These are phyloP conservation scores for Agrilus mali DNA, from an alignment of 2,888 invertebrate species.

Conservation along the genomic window DNA sequence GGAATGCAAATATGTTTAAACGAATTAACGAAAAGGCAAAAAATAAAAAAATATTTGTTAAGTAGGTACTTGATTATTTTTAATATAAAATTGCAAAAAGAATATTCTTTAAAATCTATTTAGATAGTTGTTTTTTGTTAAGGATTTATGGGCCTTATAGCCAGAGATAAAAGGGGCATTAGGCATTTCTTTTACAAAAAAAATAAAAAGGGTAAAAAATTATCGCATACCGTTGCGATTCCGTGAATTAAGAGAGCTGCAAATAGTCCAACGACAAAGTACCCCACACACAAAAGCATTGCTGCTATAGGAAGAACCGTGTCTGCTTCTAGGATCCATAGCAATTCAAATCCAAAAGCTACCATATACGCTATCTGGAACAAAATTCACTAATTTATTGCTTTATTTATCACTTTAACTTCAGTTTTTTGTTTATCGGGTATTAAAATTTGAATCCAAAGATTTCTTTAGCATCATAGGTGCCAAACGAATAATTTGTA, in stretches of 20 bases:
- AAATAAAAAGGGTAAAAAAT: conserved; percentile 1
- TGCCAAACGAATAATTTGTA: too few species aligned
- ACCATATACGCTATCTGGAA: conserved; percentile 41
- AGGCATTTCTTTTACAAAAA: too few species aligned
- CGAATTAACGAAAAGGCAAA: too few species aligned
- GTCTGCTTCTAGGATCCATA: conserved; percentile 38
- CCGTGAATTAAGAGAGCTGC: conserved; percentile 39
- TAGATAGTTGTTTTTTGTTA: background rate
- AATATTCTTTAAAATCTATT: too few species aligned
- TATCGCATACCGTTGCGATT: conserved; percentile 32
- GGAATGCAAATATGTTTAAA: too few species aligned
- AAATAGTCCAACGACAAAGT: conserved; percentile 37
- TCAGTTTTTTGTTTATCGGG: too few species aligned
- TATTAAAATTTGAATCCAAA: too few species aligned
- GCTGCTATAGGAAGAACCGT: conserved; percentile 36
- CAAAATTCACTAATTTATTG: conserved; percentile 2
- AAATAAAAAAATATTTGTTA: too few species aligned
- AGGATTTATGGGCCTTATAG: too few species aligned
- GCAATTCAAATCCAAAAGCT: conserved; percentile 39
- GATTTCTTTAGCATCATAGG: too few species aligned
- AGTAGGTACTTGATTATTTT: background rate
- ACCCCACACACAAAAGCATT: conserved; percentile 38
- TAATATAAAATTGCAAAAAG: too few species aligned
- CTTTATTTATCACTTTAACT: background rate
- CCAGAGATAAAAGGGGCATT: too few species aligned